Evolutionary conservation across 1,140 invertebrate genomes (phyloP), one percentile per base, ranked within the genome.

Genomic region (Metopolophium dirhodum): DNA sequence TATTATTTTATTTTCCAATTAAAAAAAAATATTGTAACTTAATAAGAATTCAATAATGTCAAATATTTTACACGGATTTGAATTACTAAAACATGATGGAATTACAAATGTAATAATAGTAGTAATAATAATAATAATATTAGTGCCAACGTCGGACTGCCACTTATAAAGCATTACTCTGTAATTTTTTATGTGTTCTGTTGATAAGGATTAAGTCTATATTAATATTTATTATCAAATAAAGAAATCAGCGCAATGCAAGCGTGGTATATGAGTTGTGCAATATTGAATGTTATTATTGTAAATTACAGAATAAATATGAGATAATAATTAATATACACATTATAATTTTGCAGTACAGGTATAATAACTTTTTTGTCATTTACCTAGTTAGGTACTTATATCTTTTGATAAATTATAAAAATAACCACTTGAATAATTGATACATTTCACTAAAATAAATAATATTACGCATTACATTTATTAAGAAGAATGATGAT

Each of bases 301-400:
- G n/a, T n/a, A n/a, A 68, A n/a, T n/a, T 77, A n/a, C 14, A 77
- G n/a, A n/a, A n/a, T 77, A 68, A 68, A 68, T 68, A 68, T 68
- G n/a, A 77, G 61, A 77, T 77, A 77, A 77, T 77, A 77, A n/a
- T 77, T 77, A 77, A 77, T 41, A 41, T n/a, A 77, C 30, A 68
- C 11, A 77, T 77, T 77, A n/a, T 77, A 77, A 77, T 77, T 77
- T 18, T 77, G 30, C 14, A n/a, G n/a, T 77, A 41, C 4, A 41
- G 2, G 37, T 37, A 77, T 77, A n/a, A 7, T 77, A 77, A 77
- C 61, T 77, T 18, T 68, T 68, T 77, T n/a, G 4, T 6, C n/a
- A 1, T n/a, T 77, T n/a, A 77, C 14, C 30, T 77, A 77, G n/a
- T 77, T 77, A 77, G 14, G 4, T 77, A 77, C 61, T 77, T 6